Evolutionary conservation across 2,113 vertebrate species (phyloP).

Genomic region (Bettongia penicillata): DNA sequence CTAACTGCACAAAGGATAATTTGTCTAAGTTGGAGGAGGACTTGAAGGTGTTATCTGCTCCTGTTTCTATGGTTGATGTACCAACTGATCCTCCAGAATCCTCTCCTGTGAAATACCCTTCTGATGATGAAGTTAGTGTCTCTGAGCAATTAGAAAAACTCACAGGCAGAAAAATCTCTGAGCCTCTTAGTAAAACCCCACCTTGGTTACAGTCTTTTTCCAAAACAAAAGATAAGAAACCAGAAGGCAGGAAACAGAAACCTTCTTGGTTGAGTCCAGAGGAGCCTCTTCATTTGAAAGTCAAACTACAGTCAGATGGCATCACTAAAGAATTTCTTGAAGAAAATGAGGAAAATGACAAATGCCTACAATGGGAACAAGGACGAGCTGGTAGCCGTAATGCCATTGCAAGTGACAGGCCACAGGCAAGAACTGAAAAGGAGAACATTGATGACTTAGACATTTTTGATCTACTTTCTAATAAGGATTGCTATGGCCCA

Average conservation of each 20-base stretch:
- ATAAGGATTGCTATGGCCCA: slow-evolving; percentile 43
- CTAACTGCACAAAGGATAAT: slow-evolving; percentile 33
- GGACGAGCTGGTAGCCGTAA: slow-evolving; percentile 69
- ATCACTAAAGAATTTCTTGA: slow-evolving; percentile 38
- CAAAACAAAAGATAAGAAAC: slow-evolving; percentile 70
- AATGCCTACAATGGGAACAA: slow-evolving; percentile 72
- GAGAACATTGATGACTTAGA: slow-evolving; percentile 73
- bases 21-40: slow-evolving; percentile 50
- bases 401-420: slow-evolving; percentile 43
- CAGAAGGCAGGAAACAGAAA: slow-evolving; percentile 75
- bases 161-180: slow-evolving; percentile 79
- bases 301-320: slow-evolving; percentile 11
- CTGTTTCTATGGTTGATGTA: slow-evolving; percentile 24
- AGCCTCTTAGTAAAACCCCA: slow-evolving; percentile 81
- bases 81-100: slow-evolving; percentile 69
- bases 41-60: slow-evolving; percentile 52
- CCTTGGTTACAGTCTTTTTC: slow-evolving; percentile 88
- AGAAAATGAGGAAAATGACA: slow-evolving; percentile 73
- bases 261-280: slow-evolving; percentile 88
- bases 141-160: slow-evolving; percentile 83
- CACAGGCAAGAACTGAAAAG: slow-evolving; percentile 34
- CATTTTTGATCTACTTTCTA: slow-evolving; percentile 50
- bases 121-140: slow-evolving; percentile 78
- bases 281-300: slow-evolving; percentile 66
- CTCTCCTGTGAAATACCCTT: slow-evolving; percentile 43